Conservation (phyloP, 2,888 invertebrate genomes). For the Hedychridium roseum region DNA sequence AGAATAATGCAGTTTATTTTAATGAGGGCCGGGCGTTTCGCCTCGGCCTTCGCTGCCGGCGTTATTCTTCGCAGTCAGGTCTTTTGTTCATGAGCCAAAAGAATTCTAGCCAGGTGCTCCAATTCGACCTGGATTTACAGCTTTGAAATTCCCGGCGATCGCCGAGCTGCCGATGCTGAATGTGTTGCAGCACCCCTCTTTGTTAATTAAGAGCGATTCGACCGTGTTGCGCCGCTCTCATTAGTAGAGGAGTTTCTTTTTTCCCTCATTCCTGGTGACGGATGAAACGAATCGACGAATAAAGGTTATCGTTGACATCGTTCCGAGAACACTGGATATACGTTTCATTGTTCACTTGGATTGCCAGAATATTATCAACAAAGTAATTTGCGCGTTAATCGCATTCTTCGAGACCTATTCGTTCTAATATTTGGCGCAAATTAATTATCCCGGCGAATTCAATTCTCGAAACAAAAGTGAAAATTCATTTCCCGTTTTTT, state of each 20-base stretch:
- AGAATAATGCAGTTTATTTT: slow-evolving; percentile 43
- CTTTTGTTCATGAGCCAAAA: neutral
- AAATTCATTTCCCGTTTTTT: too few relatives aligned
- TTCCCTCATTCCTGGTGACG: neutral
- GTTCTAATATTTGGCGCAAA: neutral
- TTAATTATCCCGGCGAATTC: neutral
- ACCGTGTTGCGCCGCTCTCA: slow-evolving; percentile 4
- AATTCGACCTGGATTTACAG: slow-evolving; percentile 6
- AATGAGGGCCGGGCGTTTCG: slow-evolving; percentile 38
- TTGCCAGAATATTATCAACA: neutral
- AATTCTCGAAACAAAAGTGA: neutral
- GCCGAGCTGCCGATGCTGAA: slow-evolving; percentile 5
- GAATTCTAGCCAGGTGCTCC: neutral
- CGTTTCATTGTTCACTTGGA: neutral
- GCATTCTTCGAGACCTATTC: neutral
- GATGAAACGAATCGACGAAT: neutral
- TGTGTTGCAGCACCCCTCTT: slow-evolving; percentile 3
- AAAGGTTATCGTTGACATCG: neutral
- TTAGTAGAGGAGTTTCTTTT: slow-evolving; percentile 9
- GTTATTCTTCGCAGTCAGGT: slow-evolving; percentile 12
- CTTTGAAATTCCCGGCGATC: slow-evolving; percentile 3
- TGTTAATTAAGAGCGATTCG: slow-evolving; percentile 9
- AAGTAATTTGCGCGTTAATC: neutral
- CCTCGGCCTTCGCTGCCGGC: neutral
- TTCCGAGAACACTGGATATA: neutral